Evolutionary conservation across 2,888 invertebrate species (phyloP), one percentile per base, ranked within the genome.

Genomic region (Mesorhabditis sp.): DNA sequence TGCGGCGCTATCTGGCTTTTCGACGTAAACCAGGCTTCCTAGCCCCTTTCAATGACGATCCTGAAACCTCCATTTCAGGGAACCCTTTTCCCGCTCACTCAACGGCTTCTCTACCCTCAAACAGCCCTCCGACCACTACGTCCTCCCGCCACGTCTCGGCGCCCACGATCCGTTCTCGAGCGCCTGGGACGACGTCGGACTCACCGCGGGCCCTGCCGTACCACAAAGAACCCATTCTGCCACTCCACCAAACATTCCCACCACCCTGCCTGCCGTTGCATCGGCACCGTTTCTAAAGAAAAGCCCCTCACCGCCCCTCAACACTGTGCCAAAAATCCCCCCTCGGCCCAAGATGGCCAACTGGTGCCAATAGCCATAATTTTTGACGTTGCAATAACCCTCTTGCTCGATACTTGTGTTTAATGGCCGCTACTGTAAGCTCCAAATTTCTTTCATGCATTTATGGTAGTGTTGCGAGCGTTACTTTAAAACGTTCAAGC

Each of bases 151-250:
- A n/a, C 58, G n/a, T 13, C 58, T 28, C 28, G 28, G 28, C 28
- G 28, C 58, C 58, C 7, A 50, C n/a, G 58, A 50, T 50, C 58
- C 58, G 10, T 50, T 13, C n/a, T 50, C 58, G 7, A 13, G 10
- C n/a, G 58, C n/a, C 58, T 50, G 58, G 58, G n/a, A 50, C n/a
- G 58, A 50, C n/a, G 28, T 28, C 28, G 28, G 28, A 28, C 58
- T n/a, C 58, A 13, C 58, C n/a, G 10, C 58, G n/a, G 7, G 10
- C 7, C 58, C 58, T n/a, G 10, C 58, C 7, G n/a, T 50, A 13
- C 58, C 58, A 50, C 58, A 50, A 50, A 50, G 58, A 50, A 13
- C n/a, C n/a, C 58, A 50, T 50, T 50, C 58, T 13, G n/a, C n/a
- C 10, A 13, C 58, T 2, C 58, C 58, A 50, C n/a, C 58, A 50